Conservation (phyloP, 2,888 invertebrate genomes). For the Acrobasis repandana region DNA sequence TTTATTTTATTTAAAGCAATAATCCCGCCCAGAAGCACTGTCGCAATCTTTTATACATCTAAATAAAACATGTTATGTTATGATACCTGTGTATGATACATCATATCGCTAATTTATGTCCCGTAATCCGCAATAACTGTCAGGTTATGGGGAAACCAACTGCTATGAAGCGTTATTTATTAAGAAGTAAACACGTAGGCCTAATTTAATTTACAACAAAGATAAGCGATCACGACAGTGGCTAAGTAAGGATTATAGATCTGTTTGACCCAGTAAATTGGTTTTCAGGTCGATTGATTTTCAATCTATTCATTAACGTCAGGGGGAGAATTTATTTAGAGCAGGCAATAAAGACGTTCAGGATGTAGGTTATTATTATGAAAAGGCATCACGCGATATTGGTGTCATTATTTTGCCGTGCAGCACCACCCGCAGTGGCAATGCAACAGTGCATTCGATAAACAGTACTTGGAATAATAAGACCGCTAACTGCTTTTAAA, state of each 20-base stretch:
- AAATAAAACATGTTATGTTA: slow-evolving; percentile 8
- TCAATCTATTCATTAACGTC: slow-evolving; percentile 47
- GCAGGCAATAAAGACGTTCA: slow-evolving; percentile 41
- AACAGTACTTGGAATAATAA: slow-evolving; percentile 31
- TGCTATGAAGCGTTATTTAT: slow-evolving; percentile 21
- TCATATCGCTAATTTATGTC: slow-evolving; percentile 15
- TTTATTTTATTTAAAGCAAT: slow-evolving; percentile 10
- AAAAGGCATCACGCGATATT: slow-evolving; percentile 29
- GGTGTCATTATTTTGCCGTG: slow-evolving; percentile 20
- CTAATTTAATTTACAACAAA: slow-evolving; percentile 31
- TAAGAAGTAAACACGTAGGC: slow-evolving; percentile 28
- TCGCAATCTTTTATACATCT: slow-evolving; percentile 9
- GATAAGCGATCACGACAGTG: slow-evolving; percentile 32
- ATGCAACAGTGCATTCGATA: slow-evolving; percentile 31
- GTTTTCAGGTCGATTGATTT: slow-evolving; percentile 35
- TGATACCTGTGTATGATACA: too few relatives aligned
- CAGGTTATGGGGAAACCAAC: slow-evolving; percentile 6
- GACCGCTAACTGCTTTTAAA: slow-evolving; percentile 39
- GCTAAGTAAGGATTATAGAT: slow-evolving; percentile 28
- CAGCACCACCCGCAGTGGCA: slow-evolving; percentile 6
- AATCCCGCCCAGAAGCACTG: not conserved
- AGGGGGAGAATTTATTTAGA: slow-evolving; percentile 40
- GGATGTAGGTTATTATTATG: slow-evolving; percentile 38
- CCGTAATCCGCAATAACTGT: slow-evolving; percentile 17
- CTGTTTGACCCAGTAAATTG: slow-evolving; percentile 40